Evolutionary conservation across 2,113 vertebrate species (phyloP).

Genomic region (Desmodus rotundus): DNA sequence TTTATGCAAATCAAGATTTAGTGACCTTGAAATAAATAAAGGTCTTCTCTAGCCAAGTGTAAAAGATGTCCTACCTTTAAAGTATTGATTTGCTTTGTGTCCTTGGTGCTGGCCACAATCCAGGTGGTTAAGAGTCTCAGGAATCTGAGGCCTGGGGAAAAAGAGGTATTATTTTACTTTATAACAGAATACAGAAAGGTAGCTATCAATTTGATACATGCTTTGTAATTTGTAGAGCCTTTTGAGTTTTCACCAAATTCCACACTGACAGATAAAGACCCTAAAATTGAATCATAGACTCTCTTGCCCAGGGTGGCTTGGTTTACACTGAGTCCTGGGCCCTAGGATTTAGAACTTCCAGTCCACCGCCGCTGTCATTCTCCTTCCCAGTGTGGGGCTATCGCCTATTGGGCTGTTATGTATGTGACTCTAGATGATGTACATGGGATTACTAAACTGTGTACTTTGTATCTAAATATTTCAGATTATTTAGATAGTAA

Average conservation of each 20-base stretch:
- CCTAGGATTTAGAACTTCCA: neutral
- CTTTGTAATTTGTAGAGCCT: neutral
- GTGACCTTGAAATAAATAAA: constrained; percentile 20
- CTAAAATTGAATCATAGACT: neutral
- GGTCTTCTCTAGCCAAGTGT: neutral
- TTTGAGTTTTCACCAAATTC: neutral
- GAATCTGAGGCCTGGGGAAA: neutral
- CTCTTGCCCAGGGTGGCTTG: neutral
- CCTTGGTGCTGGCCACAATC: neutral
- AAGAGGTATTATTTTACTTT: neutral
- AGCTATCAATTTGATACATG: neutral
- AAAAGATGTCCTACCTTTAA: neutral
- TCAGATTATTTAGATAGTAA: constrained; percentile 14
- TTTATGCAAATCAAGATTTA: constrained; percentile 22
- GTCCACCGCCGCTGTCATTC: neutral
- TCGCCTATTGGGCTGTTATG: neutral
- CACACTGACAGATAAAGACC: neutral
- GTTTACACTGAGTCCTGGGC: neutral
- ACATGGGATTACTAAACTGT: neutral
- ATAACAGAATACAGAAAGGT: neutral
- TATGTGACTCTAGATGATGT: neutral
- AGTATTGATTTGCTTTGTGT: neutral
- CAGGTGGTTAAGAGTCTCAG: neutral
- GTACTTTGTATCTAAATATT: neutral
- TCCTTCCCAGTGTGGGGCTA: neutral